phyloP scores from a whole-genome alignment of 2,113 vertebrate species.

The Seriola dumerili region DNA sequence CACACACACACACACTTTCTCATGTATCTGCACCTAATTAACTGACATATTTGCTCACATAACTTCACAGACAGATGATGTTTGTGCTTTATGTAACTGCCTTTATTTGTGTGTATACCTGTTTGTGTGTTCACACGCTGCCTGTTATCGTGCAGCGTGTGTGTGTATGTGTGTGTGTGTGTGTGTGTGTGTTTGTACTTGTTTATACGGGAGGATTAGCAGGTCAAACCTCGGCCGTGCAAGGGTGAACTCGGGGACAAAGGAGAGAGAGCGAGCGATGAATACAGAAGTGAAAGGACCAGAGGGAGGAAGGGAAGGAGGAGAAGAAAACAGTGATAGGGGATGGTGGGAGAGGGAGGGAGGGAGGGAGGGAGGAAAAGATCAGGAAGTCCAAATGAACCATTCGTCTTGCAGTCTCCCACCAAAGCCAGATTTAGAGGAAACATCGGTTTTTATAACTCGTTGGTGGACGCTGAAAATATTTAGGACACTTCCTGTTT shows the following conservation, averaged over 20 bases:
- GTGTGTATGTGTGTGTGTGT: conserved; percentile 23
- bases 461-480: not conserved
- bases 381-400: conserved; percentile 41
- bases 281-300: conserved; percentile 44
- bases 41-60: not conserved
- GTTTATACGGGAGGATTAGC: conserved; percentile 67
- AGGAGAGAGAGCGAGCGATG: conserved; percentile 29
- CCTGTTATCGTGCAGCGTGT: conserved; percentile 24
- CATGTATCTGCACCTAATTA: conserved; percentile 31
- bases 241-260: conserved; percentile 70
- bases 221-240: conserved; percentile 69
- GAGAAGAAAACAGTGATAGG: conserved; percentile 20
- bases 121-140: not conserved
- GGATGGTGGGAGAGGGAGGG: conserved; percentile 14
- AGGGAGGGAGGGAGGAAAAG: conserved; percentile 13
- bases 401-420: conserved; percentile 15
- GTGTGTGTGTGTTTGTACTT: conserved; percentile 32
- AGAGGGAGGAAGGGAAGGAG: conserved; percentile 49
- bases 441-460: conserved; percentile 34
- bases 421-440: conserved; percentile 7
- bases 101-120: conserved; percentile 21
- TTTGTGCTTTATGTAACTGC: conserved; percentile 12
- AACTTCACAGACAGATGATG: conserved; percentile 12
- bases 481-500: conserved; percentile 52
- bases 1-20: not conserved